Evolutionary conservation across 2,113 vertebrate species (phyloP).

Genomic region (Marcusenius ussheri): DNA sequence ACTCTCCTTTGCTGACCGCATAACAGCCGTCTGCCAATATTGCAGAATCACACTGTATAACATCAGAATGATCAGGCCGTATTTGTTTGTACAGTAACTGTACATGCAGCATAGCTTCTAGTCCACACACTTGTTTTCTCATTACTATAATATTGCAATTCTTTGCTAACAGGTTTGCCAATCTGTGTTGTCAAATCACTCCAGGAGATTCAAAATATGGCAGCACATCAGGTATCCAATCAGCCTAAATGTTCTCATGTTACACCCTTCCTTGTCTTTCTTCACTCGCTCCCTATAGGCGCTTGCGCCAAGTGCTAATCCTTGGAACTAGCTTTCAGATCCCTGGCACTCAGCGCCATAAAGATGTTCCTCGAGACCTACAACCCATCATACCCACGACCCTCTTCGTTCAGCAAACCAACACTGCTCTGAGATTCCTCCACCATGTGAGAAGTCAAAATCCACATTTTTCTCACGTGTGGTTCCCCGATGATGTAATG

Average conservation of each 20-base stretch:
- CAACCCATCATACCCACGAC: not conserved
- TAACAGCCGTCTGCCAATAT: not conserved
- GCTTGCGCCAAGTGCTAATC: not conserved
- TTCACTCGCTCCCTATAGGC: not conserved
- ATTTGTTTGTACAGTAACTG: not conserved
- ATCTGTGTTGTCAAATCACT: no score
- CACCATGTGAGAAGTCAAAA: not conserved
- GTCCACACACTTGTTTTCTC: not conserved
- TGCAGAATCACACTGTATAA: not conserved
- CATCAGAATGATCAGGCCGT: not conserved
- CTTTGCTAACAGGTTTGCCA: not conserved
- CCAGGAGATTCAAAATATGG: no score
- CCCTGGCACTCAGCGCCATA: not conserved
- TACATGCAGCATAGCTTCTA: not conserved
- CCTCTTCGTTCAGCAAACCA: not conserved
- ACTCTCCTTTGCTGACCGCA: not conserved
- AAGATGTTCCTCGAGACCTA: not conserved
- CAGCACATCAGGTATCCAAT: not conserved
- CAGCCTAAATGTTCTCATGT: not conserved
- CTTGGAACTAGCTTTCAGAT: not conserved
- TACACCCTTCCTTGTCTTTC: not conserved
- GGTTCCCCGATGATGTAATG: not conserved
- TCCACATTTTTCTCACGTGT: not conserved
- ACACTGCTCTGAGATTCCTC: not conserved
- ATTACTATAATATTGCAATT: not conserved